Conservation (phyloP, 2,888 invertebrate genomes). For the Drosophila greeni region DNA sequence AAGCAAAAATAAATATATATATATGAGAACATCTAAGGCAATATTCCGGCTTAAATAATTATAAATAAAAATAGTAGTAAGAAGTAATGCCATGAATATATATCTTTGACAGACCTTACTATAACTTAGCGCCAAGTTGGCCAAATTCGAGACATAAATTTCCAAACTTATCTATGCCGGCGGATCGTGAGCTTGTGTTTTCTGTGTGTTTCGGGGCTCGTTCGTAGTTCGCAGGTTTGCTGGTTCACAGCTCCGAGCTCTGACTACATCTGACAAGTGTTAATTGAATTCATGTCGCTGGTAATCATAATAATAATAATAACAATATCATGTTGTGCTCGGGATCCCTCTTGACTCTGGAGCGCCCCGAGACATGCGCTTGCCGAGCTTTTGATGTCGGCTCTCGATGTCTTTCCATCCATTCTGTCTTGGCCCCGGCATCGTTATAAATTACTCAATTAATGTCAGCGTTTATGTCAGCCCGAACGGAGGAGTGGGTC, state of each 20-base stretch:
- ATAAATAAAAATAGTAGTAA: too few relatives aligned
- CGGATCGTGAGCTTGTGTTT: slow-evolving; percentile 64
- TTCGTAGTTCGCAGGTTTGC: slow-evolving; percentile 8
- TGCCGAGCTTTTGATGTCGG: slow-evolving; percentile 66
- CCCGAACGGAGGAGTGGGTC: too few relatives aligned
- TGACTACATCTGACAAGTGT: slow-evolving; percentile 76
- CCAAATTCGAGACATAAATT: slow-evolving; percentile 61
- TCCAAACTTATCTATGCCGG: slow-evolving; percentile 59
- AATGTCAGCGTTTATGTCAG: slow-evolving; percentile 76
- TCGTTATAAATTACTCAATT: slow-evolving; percentile 78
- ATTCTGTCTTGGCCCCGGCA: slow-evolving; percentile 58
- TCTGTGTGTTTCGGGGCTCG: slow-evolving; percentile 23
- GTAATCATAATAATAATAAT: slow-evolving; percentile 78
- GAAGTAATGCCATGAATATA: slow-evolving; percentile 19
- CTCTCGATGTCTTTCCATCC: slow-evolving; percentile 53
- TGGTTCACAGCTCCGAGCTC: slow-evolving; percentile 44
- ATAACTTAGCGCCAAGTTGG: slow-evolving; percentile 49
- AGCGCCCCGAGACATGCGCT: slow-evolving; percentile 67
- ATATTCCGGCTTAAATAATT: neutral
- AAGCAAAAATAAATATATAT: neutral
- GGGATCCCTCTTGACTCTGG: slow-evolving; percentile 45
- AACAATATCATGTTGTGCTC: slow-evolving; percentile 72
- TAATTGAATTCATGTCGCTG: slow-evolving; percentile 78
- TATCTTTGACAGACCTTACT: slow-evolving; percentile 18
- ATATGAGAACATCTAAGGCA: neutral